Base-by-base conservation (phyloP, 2,113 vertebrate species). In the Thamnaconus septentrionalis region DNA sequence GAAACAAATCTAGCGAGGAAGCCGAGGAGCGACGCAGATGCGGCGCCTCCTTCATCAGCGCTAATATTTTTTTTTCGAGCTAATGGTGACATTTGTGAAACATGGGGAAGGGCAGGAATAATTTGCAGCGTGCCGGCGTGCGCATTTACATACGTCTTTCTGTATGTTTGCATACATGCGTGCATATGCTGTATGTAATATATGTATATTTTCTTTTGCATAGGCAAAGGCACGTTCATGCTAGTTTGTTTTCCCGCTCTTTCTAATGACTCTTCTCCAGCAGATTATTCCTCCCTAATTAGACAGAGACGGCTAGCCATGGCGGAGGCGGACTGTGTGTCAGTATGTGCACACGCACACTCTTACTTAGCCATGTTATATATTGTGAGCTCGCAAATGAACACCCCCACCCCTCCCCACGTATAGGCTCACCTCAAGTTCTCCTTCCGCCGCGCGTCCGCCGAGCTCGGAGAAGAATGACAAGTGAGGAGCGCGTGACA, bases 231-330 rank as follows among this genome's bases (percentile, higher is more conserved):
- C 82, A 70, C 66, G 50, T 31, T 31, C 78, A 85, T 79, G 75
- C 67, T 81, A 78, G 18, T 31, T 31, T 31, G 18, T 31, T 86
- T 83, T 86, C 84, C 83, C 80, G 81, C 81, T 89, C 78, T 86
- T 86, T 82, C 72, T 85, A 87, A 91, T 82, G 90, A 89, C 83
- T 89, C 86, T 89, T 90, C 85, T 86, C 85, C 86, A 80, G 80
- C 70, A 75, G 77, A 84, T 88, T 85, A 90, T 88, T 87, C 85
- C 80, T 83, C 85, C 82, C 87, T 89, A 88, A 91, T 91, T 91
- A 90, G 82, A 85, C 83, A 83, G 61, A 84, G 81, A 86, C 84
- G 89, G 87, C 84, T 86, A 81, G 83, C 82, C 84, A 82, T 83
- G 84, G 80, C 83, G 81, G 85, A 79, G 82, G 76, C 74, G 9